Conservation (phyloP, 2,888 invertebrate species). For the Leucophenga montana region DNA sequence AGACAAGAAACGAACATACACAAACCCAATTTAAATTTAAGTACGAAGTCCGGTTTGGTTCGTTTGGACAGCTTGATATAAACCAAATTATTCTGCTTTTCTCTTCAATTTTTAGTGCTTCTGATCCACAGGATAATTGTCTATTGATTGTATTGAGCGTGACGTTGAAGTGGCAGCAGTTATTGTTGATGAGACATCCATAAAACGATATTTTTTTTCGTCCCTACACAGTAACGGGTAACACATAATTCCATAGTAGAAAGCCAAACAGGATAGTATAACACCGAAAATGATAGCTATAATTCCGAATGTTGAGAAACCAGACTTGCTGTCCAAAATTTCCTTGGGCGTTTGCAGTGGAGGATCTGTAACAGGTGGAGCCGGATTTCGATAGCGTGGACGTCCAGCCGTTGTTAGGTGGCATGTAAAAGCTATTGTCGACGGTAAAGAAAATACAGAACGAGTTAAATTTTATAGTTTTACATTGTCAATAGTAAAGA, state of each 20-base stretch:
- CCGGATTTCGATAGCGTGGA: conserved; percentile 43
- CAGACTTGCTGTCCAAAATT: conserved; percentile 66
- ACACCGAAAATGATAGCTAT: conserved; percentile 71
- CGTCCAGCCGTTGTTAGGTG: conserved; percentile 45
- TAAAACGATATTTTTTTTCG: conserved; percentile 71
- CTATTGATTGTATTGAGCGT: conserved; percentile 72
- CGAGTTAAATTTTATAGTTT: background rate
- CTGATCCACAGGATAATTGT: conserved; percentile 70
- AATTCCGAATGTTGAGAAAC: conserved; percentile 80
- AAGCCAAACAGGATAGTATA: conserved; percentile 70
- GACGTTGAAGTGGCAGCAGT: conserved; percentile 72
- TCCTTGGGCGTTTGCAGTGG: conserved; percentile 67
- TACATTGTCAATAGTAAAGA: background rate
- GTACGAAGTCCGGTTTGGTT: too few species aligned
- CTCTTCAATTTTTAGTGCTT: conserved; percentile 54
- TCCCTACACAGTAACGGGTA: conserved; percentile 78
- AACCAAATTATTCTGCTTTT: too few species aligned
- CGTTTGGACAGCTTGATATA: too few species aligned
- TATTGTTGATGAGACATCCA: conserved; percentile 72
- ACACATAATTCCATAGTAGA: conserved; percentile 80
- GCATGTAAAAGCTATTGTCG: background rate
- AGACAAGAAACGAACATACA: too few species aligned
- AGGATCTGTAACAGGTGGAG: conserved; percentile 47
- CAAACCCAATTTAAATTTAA: too few species aligned
- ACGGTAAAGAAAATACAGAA: background rate